Percentiles rank a stretch among this genome's conserved stretches.
Conservation (phyloP, 2,888 invertebrate genomes). For the Cordylochernes scorpioides region DNA sequence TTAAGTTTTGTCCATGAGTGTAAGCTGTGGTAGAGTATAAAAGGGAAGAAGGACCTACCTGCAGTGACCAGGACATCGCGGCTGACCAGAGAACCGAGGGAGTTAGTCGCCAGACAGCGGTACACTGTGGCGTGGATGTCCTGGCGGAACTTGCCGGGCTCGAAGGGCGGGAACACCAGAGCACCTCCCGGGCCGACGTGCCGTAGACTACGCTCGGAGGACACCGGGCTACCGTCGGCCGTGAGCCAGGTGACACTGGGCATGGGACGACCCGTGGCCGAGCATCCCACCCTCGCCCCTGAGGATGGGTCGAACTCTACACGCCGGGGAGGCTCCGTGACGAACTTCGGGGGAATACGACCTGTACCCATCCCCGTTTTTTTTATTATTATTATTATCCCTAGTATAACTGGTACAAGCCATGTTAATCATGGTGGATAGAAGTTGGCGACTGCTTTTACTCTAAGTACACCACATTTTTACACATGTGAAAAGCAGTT, state of each 20-base stretch:
- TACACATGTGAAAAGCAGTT: too few species aligned
- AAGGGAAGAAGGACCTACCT: too few species aligned
- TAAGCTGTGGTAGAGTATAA: too few species aligned
- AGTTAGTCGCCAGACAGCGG: constrained; percentile 64
- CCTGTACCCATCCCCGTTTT: too few species aligned
- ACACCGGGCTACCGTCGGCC: constrained; percentile 7
- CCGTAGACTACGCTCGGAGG: constrained; percentile 8
- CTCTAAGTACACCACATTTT: too few species aligned
- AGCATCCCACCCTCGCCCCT: constrained; percentile 10
- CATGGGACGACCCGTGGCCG: constrained; percentile 7
- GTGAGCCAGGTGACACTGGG: constrained; percentile 10
- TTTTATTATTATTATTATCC: too few species aligned
- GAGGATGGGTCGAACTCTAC: constrained; percentile 11
- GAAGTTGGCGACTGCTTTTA: too few species aligned
- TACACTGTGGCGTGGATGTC: constrained; percentile 26
- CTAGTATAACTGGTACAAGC: too few species aligned
- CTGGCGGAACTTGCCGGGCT: constrained; percentile 10
- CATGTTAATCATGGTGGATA: too few species aligned
- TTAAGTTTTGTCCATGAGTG: too few species aligned
- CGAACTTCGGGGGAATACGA: constrained; percentile 11
- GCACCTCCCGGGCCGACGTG: constrained; percentile 10
- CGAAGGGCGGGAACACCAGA: constrained; percentile 12
- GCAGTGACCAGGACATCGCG: constrained; percentile 77
- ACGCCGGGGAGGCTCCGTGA: constrained; percentile 10
- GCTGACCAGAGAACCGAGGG: constrained; percentile 65